Evolutionary conservation across 1,140 invertebrate genomes (phyloP).

Genomic region (Calycopis cecrops): DNA sequence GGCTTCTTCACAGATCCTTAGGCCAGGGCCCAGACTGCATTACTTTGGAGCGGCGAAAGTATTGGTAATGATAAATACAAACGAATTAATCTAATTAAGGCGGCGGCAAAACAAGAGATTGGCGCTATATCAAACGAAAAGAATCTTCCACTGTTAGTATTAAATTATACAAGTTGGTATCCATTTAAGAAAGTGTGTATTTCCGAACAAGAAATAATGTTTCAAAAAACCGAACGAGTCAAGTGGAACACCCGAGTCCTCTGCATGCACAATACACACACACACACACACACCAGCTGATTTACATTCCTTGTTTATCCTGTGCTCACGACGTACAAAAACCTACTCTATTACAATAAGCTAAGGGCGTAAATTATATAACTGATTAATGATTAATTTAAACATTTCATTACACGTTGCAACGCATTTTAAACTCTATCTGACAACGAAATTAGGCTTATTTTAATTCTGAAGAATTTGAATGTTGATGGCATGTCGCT

Average conservation of each 20-base stretch:
- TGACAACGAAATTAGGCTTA: background rate
- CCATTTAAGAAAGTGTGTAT: too few species aligned
- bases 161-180: too few species aligned
- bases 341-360: background rate
- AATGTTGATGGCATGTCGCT: background rate
- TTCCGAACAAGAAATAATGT: conserved; percentile 28
- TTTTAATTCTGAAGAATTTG: conserved; percentile 1
- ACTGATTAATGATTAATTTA: background rate
- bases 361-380: background rate
- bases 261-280: conserved; percentile 37
- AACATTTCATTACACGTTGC: background rate
- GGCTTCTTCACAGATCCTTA: too few species aligned
- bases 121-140: too few species aligned
- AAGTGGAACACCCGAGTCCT: conserved; percentile 36
- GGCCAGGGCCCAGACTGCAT: too few species aligned
- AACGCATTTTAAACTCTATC: conserved; percentile 13
- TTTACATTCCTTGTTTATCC: conserved; percentile 36
- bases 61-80: too few species aligned
- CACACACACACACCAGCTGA: conserved; percentile 36
- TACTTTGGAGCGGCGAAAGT: too few species aligned
- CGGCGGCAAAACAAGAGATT: too few species aligned
- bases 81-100: too few species aligned
- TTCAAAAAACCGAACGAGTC: conserved; percentile 44
- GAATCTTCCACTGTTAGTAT: too few species aligned
- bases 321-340: background rate